phyloP scores from a whole-genome alignment of 2,113 vertebrate species.

The Saccopteryx bilineata region DNA sequence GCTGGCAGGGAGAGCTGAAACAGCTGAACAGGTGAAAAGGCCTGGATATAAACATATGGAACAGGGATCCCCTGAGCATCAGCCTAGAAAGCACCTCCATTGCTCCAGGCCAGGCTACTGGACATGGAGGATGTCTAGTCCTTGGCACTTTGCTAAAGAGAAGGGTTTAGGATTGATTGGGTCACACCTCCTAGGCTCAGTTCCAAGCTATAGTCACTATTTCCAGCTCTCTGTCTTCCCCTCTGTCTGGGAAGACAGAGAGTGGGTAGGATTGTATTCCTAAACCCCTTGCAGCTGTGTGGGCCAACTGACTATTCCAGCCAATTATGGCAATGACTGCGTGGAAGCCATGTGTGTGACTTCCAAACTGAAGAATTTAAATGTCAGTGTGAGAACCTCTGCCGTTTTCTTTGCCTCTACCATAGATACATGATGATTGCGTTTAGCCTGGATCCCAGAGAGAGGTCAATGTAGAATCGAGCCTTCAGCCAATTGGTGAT shows the following conservation, averaged over 20 bases:
- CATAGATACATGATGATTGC: neutral
- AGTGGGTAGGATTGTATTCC: neutral
- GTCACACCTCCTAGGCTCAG: neutral
- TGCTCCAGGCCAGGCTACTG: neutral
- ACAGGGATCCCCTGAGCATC: neutral
- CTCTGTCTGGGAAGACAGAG: too few species aligned
- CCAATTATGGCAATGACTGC: fast-evolving
- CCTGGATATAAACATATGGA: neutral
- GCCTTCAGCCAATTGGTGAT: neutral
- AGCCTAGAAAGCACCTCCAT: neutral
- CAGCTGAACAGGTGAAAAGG: too few species aligned
- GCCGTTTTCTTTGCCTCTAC: neutral
- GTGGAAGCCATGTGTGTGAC: neutral
- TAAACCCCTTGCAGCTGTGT: neutral
- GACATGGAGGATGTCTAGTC: too few species aligned
- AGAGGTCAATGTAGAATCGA: neutral
- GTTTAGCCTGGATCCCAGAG: neutral
- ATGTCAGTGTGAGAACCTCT: neutral
- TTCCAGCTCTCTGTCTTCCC: neutral
- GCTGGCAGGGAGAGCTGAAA: neutral
- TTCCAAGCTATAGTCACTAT: neutral
- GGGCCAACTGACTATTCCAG: neutral
- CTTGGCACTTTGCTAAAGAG: neutral
- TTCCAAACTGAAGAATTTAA: neutral
- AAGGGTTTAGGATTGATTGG: neutral